phyloP scores from a whole-genome alignment of 2,888 invertebrate species.

The Chrysolina americana region DNA sequence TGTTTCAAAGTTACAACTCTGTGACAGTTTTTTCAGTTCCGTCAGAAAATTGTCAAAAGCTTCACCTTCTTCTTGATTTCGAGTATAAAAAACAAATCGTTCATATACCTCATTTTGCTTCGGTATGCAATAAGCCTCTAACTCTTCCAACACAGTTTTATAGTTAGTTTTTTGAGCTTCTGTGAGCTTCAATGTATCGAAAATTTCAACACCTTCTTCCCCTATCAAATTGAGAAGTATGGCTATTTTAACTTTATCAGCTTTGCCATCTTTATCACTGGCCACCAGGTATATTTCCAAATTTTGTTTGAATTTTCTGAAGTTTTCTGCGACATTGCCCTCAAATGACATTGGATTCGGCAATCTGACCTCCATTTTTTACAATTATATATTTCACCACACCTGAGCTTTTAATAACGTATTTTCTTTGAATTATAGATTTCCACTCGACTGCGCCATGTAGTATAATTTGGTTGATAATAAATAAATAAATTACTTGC shows the following conservation, averaged over 20 bases:
- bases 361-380: too few species aligned
- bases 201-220: constrained; percentile 24
- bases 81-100: constrained; percentile 18
- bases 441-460: too few species aligned
- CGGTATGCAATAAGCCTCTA: constrained; percentile 7
- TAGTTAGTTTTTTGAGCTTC: neutral
- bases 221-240: constrained; percentile 20
- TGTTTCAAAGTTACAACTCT: constrained; percentile 8
- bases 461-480: too few species aligned
- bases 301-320: too few species aligned
- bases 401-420: too few species aligned
- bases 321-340: too few species aligned
- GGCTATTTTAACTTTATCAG: neutral
- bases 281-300: constrained; percentile 15
- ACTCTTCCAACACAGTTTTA: neutral
- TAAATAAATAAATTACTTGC: too few species aligned
- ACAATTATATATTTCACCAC: too few species aligned
- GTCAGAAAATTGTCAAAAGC: constrained; percentile 22
- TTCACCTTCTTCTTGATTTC: constrained; percentile 14
- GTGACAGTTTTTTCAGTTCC: constrained; percentile 23
- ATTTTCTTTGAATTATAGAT: too few species aligned
- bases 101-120: constrained; percentile 22
- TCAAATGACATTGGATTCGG: too few species aligned
- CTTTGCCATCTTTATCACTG: constrained; percentile 20
- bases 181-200: constrained; percentile 10